Evolutionary conservation across 2,888 invertebrate genomes (phyloP), one percentile per base, ranked within the genome.

Genomic region (Sycophila texana): DNA sequence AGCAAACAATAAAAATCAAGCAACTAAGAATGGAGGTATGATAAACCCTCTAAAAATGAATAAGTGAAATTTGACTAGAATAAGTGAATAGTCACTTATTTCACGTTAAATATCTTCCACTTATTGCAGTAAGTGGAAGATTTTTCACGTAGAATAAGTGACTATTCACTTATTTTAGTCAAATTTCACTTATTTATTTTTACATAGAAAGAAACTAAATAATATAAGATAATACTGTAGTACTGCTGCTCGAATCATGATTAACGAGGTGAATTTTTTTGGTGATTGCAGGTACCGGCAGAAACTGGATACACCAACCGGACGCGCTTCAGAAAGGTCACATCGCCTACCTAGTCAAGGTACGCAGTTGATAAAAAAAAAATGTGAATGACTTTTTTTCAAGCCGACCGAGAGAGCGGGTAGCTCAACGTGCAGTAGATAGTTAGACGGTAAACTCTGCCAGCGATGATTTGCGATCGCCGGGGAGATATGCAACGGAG

Each of bases 311-410:
- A 83, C 98, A 99, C 91, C 95, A 97, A 77, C 97, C 98, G 66
- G 99, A 98, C 89, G 95, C 97, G 30, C 93, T 99, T 74, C 95
- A 97, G 87, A 96, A 96, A 89, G 99, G 99, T 68, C 98, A 98
- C 89, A 97, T 99, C 86, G 98, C 97, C 74, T 99, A 99, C 93
- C 94, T 98, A 91, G 99, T 99, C 90, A 98, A 99, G 95, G 97
- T 97, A 91, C 89, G 61, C 65, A 57, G 49, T 3, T 16, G 2
- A n/a, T 55, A 18, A 60, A 60, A 14, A 58, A 10, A 7, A 30
- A 4, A 39, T 39, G 4, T 2, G 7, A 39, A 39, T 39, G 5
- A 39, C n/a, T 60, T 20, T 60, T 1, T 60, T 60, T 60, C 1
- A 20, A n/a, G 3, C 18, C 18, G 3, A 14, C 51, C 13, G 1